Base-by-base conservation (phyloP, 2,797 vertebrate genomes). In the Parauchenoglanis punctatus region DNA sequence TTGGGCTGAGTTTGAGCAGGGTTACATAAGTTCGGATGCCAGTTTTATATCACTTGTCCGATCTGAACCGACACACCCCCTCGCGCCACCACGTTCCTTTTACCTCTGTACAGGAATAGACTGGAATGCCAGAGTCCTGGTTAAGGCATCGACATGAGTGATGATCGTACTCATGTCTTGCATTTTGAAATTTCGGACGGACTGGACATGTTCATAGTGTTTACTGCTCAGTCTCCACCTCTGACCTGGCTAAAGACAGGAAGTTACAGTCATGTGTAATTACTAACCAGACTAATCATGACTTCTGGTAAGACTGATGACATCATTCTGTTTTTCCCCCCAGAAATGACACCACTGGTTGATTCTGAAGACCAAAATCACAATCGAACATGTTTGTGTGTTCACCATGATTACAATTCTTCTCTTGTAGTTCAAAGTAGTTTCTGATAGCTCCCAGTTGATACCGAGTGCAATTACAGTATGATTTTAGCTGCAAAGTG, bases 91-190 rank as follows among this genome's bases (percentile, higher is more conserved):
- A 31, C 2, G 54, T 61, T 86, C 65, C 65, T 31, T 84, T 93
- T 93, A 89, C 89, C 78, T 86, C 77, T 17, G 86, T 92, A 94
- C 94, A 93, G 92, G 92, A 96, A 95, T 96, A 96, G 93, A 89
- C 6, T 17, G 15, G 70, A 87, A 76, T 52, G 77, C 70, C 89
- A 78, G 91, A 77, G 67, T 63, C 91, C 8, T 59, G 56, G 88
- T 76, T 85, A 77, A 61, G 72, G 61, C 54, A 80, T 35, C 7
- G 63, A 76, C 83, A 72, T 54, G 28, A 31, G 46, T 52, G 7
- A 12, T 7, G 23, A 52, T 77, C 20, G 58, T 81, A 83, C 28
- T 23, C 67, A 13, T 40, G 2, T 77, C 91, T 87, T 61, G 75
- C 82, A 92, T 92, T 92, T 90, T 88, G 20, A 25, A 40, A 5